Conservation (phyloP, 2,113 vertebrate species). For the Cromileptes altivelis region DNA sequence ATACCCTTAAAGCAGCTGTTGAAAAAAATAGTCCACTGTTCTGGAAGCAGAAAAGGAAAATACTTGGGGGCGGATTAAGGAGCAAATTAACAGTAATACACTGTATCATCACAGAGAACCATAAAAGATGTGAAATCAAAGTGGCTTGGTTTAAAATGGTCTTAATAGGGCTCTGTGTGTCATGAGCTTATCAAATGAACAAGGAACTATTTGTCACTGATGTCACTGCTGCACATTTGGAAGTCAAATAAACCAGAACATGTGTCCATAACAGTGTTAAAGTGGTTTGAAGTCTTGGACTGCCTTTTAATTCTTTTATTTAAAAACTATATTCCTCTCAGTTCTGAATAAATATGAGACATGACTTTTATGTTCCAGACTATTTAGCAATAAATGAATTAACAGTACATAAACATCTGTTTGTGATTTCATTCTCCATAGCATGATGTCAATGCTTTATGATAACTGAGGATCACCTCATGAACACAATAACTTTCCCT, state of each 20-base stretch:
- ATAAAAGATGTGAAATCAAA: conserved; percentile 20
- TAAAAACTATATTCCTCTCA: neutral
- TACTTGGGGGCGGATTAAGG: conserved; percentile 1
- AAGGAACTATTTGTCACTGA: conserved; percentile 38
- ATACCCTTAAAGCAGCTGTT: neutral
- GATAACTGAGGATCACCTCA: neutral
- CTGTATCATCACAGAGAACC: conserved; percentile 15
- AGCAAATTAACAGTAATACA: conserved; percentile 19
- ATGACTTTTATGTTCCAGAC: neutral
- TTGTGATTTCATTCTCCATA: neutral
- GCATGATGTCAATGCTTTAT: neutral
- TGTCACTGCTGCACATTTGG: conserved; percentile 38
- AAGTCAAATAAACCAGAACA: conserved; percentile 42
- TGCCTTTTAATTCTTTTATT: neutral
- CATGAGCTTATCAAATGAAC: conserved; percentile 36
- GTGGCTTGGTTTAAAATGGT: conserved; percentile 15
- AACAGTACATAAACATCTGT: neutral
- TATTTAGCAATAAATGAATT: neutral
- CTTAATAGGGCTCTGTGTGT: conserved; percentile 11
- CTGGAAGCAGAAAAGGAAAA: neutral
- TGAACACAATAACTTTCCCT: neutral
- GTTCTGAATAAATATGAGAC: neutral
- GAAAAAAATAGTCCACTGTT: neutral
- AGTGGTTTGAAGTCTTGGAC: neutral
- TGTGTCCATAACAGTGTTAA: neutral